Evolutionary conservation across 2,888 invertebrate genomes (phyloP).

Genomic region (Acleris cristana): DNA sequence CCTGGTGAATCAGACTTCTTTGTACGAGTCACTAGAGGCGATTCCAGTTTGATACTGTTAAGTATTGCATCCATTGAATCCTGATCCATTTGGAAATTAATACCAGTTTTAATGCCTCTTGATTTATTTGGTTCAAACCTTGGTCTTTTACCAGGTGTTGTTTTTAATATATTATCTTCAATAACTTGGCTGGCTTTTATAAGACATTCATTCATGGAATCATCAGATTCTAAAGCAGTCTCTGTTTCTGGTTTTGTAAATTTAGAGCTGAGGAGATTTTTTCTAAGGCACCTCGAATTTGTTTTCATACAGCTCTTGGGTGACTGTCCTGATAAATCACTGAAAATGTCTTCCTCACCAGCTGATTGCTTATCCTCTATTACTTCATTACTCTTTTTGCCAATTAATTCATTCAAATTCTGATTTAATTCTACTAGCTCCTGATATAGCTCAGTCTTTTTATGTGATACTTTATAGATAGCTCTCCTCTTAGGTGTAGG

Average conservation of each 20-base stretch:
- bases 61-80: slow-evolving; percentile 74
- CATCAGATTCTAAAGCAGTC: slow-evolving; percentile 74
- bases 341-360: slow-evolving; percentile 74
- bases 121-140: slow-evolving; percentile 48
- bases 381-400: slow-evolving; percentile 50
- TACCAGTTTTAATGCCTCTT: slow-evolving; percentile 44
- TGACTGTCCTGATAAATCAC: slow-evolving; percentile 64
- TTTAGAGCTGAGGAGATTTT: slow-evolving; percentile 75
- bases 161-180: slow-evolving; percentile 67
- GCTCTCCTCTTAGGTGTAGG: slow-evolving; percentile 62
- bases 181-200: slow-evolving; percentile 77
- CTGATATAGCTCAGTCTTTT: slow-evolving; percentile 69
- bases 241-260: slow-evolving; percentile 69
- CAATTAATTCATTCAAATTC: slow-evolving; percentile 68
- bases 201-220: slow-evolving; percentile 79
- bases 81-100: slow-evolving; percentile 62
- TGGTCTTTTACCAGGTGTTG: slow-evolving; percentile 53
- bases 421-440: slow-evolving; percentile 75
- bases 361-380: slow-evolving; percentile 58
- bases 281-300: slow-evolving; percentile 65
- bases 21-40: slow-evolving; percentile 57
- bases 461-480: slow-evolving; percentile 56
- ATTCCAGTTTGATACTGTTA: slow-evolving; percentile 67
- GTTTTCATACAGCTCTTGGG: slow-evolving; percentile 63
- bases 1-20: slow-evolving; percentile 61